Base-by-base conservation (phyloP, 1,140 invertebrate species). In the Scaptomyza graminum region DNA sequence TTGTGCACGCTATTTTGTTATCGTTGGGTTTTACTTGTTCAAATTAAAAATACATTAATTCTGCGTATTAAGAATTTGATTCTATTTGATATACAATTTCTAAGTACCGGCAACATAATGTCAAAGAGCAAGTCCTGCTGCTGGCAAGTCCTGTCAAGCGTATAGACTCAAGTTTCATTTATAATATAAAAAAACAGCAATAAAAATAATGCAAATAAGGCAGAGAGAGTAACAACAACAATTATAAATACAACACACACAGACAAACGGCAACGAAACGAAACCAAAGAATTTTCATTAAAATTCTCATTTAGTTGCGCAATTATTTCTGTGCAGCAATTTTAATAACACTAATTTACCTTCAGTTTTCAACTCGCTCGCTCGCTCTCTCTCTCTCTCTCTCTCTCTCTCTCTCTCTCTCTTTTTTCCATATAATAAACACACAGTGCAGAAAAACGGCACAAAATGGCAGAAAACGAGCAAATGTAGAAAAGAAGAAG, bases 301-400 rank as follows among this genome's bases (percentile, higher is more conserved):
- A 83, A 87, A 82, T 79, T 82, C 81, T 87, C 83, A 87, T 87
- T 87, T 79, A 87, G 76, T 76, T 82, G 71, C 75, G 80, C 83
- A 88, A 88, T 88, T 88, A 89, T 83, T 88, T 80, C 76, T 72
- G 69, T 77, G 84, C 80, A 89, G 67, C 76, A 66, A 89, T 89
- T 88, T 88, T 88, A 89, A 88, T 89, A 88, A 83, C 76, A 84
- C 76, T 88, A 88, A 88, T 88, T 88, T 88, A 74, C 79, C 79
- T 84, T 74, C 74, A 83, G 79, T 79, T 89, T 76, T 49, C 66
- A 83, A 72, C 76, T 88, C 72, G 44, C 51, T 55, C 31, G 31
- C 31, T 34, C 7, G 3, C 3, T 31, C 7, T 5, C 28, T 28
- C 1, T 5, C 28, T 28, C 6, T 5, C 28, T 31, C 28, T 0